A percentile compares a stretch with the other conserved stretches of the same genome.
phyloP scores from a whole-genome alignment of 2,888 invertebrate species.

The Brachynemurus nebulosus region DNA sequence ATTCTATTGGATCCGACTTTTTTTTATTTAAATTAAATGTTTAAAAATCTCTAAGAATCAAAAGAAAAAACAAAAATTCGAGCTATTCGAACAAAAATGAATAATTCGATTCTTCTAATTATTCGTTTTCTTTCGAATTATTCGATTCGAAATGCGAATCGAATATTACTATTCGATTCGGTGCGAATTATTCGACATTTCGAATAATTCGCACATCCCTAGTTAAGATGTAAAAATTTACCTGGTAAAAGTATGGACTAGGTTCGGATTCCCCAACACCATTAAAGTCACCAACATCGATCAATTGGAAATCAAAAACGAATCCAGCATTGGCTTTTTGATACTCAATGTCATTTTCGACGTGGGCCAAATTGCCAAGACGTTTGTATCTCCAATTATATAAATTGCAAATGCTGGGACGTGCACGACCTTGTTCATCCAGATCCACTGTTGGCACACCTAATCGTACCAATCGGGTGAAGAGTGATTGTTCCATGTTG shows the following conservation, averaged over 20 bases:
- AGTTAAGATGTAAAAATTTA: constrained; percentile 27
- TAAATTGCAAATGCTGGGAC: constrained; percentile 80
- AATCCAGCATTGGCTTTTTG: constrained; percentile 86
- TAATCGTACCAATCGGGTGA: constrained; percentile 87
- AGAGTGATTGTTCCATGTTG: constrained; percentile 99
- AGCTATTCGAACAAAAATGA: no score
- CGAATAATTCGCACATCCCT: no score
- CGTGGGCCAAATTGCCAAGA: constrained; percentile 87
- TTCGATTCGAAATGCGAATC: no score
- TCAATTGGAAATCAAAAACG: constrained; percentile 80
- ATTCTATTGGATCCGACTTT: no score
- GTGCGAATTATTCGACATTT: no score
- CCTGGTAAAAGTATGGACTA: constrained; percentile 97
- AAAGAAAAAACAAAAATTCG: no score
- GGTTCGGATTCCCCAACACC: constrained; percentile 95
- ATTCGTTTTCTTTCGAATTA: no score
- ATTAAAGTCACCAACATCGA: constrained; percentile 94
- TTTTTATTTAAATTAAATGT: no score
- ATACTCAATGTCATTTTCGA: constrained; percentile 72
- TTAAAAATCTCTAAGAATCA: no score
- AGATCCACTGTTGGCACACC: constrained; percentile 96
- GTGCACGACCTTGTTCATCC: constrained; percentile 93
- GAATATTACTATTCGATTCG: no score
- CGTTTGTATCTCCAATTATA: constrained; percentile 96
- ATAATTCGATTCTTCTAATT: no score